Percentiles rank a stretch among this genome's conserved stretches.
These are phyloP conservation scores for Mellivora capensis DNA, from an alignment of 2,113 vertebrate genomes.

Conservation along the genomic window DNA sequence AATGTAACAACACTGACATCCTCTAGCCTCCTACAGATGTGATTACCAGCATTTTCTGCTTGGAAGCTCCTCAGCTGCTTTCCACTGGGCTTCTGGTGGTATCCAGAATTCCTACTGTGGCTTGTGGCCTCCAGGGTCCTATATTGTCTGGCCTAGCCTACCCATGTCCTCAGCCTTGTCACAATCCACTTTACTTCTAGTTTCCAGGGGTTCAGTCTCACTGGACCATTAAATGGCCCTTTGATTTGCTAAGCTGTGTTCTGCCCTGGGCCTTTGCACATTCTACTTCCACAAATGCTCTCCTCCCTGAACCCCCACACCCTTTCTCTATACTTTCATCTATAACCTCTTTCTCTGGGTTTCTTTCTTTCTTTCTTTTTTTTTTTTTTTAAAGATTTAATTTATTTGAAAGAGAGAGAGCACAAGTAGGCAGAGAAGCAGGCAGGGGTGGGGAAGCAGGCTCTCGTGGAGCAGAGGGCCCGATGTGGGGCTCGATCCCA, in stretches of 20 bases:
- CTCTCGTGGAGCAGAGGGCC: no score
- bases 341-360: not conserved
- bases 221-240: not conserved
- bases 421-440: no score
- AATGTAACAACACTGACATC: not conserved
- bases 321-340: not conserved
- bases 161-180: not conserved
- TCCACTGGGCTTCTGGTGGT: not conserved
- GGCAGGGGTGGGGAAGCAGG: no score
- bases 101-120: no score
- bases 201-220: fast-evolving
- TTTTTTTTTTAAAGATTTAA: no score
- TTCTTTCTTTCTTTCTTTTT: conserved; percentile 28
- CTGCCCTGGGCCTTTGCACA: not conserved
- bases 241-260: not conserved
- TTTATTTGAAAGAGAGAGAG: no score
- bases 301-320: no score
- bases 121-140: not conserved
- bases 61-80: not conserved
- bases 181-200: not conserved
- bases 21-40: not conserved
- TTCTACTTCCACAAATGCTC: not conserved
- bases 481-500: no score
- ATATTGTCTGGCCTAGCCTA: not conserved
- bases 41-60: not conserved